Evolutionary conservation across 2,113 vertebrate genomes (phyloP).

Genomic region (Scomber colias): DNA sequence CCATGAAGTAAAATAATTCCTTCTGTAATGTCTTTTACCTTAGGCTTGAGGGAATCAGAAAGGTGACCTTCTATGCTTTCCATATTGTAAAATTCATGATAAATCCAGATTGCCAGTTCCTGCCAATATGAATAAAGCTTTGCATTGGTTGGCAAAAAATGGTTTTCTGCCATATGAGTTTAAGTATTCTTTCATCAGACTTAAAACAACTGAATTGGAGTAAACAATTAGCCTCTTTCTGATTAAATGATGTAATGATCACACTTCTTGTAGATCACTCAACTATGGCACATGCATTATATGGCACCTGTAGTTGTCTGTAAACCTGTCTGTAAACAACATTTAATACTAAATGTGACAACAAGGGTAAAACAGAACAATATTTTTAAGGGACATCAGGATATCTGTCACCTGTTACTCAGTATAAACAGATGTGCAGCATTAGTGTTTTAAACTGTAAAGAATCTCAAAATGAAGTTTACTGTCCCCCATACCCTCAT

Average conservation of each 20-base stretch:
- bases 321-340: background rate
- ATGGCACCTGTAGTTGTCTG: background rate
- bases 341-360: background rate
- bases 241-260: background rate
- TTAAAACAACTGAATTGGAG: background rate
- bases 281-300: background rate
- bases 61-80: slow-evolving; percentile 23
- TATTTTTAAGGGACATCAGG: too few relatives aligned
- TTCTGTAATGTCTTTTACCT: background rate
- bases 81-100: background rate
- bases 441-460: background rate
- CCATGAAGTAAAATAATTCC: slow-evolving; percentile 23
- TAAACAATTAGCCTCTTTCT: background rate
- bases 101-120: slow-evolving; percentile 22
- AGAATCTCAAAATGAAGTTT: background rate
- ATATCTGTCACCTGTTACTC: background rate
- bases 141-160: background rate
- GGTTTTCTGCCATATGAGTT: background rate
- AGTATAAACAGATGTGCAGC: background rate
- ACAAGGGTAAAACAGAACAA: background rate
- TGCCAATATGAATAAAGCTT: background rate
- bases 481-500: background rate
- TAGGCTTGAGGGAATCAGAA: slow-evolving; percentile 2
- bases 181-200: background rate
- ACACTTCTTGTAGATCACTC: background rate